Evolutionary conservation across 1,140 invertebrate species (phyloP), one percentile per base, ranked within the genome.

Genomic region (Laupala kohalensis): DNA sequence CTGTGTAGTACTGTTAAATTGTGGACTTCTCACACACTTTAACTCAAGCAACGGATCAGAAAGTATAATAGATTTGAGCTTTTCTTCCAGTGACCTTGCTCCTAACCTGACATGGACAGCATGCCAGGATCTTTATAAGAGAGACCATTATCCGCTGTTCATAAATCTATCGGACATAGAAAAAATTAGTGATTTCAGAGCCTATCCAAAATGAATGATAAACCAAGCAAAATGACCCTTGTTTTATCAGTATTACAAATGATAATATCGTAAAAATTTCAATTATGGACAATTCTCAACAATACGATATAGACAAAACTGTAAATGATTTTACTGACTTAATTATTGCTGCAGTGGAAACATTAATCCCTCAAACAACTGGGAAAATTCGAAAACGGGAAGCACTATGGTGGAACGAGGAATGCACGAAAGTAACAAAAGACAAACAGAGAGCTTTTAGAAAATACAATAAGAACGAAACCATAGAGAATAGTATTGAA

Each of bases 1-100:
- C 37, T 2, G 19, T 4, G 1, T 2, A 2, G 19, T 53, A 2
- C 37, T 53, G 77, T 65, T 74, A 73, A 73, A 76, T 71, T 2
- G 9, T 13, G 37, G 37, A 2, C 37, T 53, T 13, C 9, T 19
- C 9, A 53, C 37, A 13, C 37, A 13, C 9, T 53, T 2, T 53
- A 53, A 53, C 19, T 0, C 4, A 53, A 53, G 37, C 37, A 53
- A 53, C 19, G 37, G 37, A 53, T 53, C 4, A 13, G 37, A 53
- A 19, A 1, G 37, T 53, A 4, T 53, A 53, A 53, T 53, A 13
- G 37, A 53, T 53, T 53, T 53, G 37, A 53, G 37, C 19, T 53
- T 53, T 53, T 9, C 37, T 9, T 13, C 37, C 9, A 53, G 37
- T 19, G 37, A 53, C 19, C 9, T 53, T 53, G 37, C 37, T 13